Base-by-base conservation (phyloP, 2,113 vertebrate genomes). In the Malurus elegans region DNA sequence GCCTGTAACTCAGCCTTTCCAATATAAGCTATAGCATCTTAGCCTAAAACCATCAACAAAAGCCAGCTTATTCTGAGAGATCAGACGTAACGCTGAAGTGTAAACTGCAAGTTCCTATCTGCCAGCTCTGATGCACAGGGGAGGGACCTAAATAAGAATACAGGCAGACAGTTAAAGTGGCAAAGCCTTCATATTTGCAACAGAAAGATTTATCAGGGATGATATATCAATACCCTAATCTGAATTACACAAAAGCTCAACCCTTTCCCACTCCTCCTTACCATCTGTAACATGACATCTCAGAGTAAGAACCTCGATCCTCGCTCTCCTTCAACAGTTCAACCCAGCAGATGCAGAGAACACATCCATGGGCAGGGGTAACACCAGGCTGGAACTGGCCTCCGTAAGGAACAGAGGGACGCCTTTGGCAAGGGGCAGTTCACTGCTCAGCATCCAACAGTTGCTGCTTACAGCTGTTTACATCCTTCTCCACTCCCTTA, bases 401-500 rank as follows among this genome's bases (percentile, higher is more conserved):
- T 78, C 47, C 42, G 14, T 13, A n/a, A 81, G 34, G 48, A 57
- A 21, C 8, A 80, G 32, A 71, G 25, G 74, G 38, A 75, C 36
- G 74, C 38, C 70, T 86, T 64, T 51, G 44, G 57, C 70, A 90
- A 81, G 61, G 67, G 34, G 18, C 34, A 42, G 64, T 31, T 74
- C 28, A 18, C 26, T 60, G 69, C 51, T 67, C 60, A 56, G 51
- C 58, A 56, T 34, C 89, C 51, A 86, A 74, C 65, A 95, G 94
- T 89, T 95, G 95, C 72, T 89, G 42, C 60, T 66, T 92, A 86
- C 75, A 94, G 94, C 89, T 95, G 83, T 84, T 94, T 89, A 62
- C 36, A 91, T 67, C 73, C 75, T 73, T 92, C 79, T 70, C 28
- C 8, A 2, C 25, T 73, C 60, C 44, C 32, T 28, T 14, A 50